Base-by-base conservation (phyloP, 1,140 invertebrate genomes). In the Meloidogyne floridensis region DNA sequence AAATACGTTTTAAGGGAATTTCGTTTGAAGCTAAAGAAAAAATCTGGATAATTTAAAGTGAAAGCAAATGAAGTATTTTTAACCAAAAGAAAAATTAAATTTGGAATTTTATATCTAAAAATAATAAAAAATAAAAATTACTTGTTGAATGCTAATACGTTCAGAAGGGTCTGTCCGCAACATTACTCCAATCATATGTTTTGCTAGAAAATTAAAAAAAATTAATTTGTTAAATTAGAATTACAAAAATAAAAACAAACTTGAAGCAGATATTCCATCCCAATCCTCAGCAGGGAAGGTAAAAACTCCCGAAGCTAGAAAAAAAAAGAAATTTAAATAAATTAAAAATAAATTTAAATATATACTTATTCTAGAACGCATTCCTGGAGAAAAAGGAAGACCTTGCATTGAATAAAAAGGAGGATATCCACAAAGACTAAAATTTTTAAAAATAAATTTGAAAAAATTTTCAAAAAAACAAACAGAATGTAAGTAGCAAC, bases 341-440 rank as follows among this genome's bases (percentile, higher is more conserved):
- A 47, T 6, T 47, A 47, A 47, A 6, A 6, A 6, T 47, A 6
- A 47, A 47, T 6, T 47, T 47, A 47, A 47, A 47, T n/a, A 69
- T 18, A 65, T 56, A 83, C 95, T 92, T 87, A 98, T 98, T 77
- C 96, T 93, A 91, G 95, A 96, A 90, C 98, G 98, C 97, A 98
- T 98, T 13, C 97, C 96, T 0, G 97, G 96, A 51, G 96, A 98
- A 86, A 98, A 98, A 9, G 96, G 95, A 51, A 96, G 91, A 0
- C 96, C 96, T 88, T 96, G 94, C 91, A 96, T 96, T 90, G 95
- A 96, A 90, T 97, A 98, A 91, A 98, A 98, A 43, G 96, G 96
- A 43, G 96, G 96, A 91, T 97, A 98, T 6, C 96, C 96, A 92
- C 96, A 98, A 74, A 98, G 92, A 84, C 94, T 94, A 85, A 65